phyloP scores from a whole-genome alignment of 2,888 invertebrate genomes.

The Mermis nigrescens region DNA sequence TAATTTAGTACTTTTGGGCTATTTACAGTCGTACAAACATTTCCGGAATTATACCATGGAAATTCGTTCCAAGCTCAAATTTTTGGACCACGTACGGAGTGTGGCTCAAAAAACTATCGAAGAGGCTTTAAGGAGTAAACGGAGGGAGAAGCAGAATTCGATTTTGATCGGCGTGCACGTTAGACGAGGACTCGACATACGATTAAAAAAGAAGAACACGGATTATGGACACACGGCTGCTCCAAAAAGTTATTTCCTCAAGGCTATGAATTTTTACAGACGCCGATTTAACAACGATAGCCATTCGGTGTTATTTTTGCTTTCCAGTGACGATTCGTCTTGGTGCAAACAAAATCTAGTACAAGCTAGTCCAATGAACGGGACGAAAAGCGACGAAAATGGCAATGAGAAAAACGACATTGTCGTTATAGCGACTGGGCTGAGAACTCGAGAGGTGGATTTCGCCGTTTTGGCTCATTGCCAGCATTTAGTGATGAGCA shows the following conservation, averaged over 20 bases:
- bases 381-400: background rate
- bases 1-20: constrained; percentile 16
- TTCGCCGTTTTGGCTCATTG: constrained; percentile 30
- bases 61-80: constrained; percentile 2
- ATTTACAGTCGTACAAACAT: constrained; percentile 24
- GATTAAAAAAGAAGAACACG: constrained; percentile 23
- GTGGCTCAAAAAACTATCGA: background rate
- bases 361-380: constrained; percentile 9
- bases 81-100: background rate
- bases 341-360: constrained; percentile 22
- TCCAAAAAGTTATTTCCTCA: constrained; percentile 27
- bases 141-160: background rate
- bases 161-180: constrained; percentile 32
- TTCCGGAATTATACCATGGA: constrained; percentile 1
- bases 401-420: constrained; percentile 9
- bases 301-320: constrained; percentile 21
- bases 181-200: constrained; percentile 33
- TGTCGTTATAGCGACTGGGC: constrained; percentile 13
- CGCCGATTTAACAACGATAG: too few relatives aligned
- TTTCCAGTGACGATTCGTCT: constrained; percentile 32
- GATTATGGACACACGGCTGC: constrained; percentile 32
- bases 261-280: constrained; percentile 28
- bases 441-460: constrained; percentile 29
- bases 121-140: background rate
- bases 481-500: constrained; percentile 31